phyloP scores from a whole-genome alignment of 92 coral and sea anemone species.

The Phenganax subtilis region DNA sequence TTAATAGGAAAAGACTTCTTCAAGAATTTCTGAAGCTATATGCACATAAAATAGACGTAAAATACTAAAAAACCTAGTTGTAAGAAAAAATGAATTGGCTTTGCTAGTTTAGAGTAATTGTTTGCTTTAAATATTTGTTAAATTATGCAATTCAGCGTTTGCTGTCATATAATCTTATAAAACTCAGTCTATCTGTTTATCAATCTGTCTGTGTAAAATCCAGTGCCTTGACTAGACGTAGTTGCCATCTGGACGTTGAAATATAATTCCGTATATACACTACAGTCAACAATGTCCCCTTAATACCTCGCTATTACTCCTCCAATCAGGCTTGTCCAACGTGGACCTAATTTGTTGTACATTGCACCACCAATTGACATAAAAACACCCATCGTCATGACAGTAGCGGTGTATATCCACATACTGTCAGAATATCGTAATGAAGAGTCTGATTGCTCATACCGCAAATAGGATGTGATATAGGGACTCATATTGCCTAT shows the following conservation, averaged over 20 bases:
- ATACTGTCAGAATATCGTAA: background rate
- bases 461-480: conserved; percentile 24
- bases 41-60: too few species aligned
- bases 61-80: too few species aligned
- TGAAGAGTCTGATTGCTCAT: background rate
- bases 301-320: conserved; percentile 18
- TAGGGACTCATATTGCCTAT: conserved; percentile 27
- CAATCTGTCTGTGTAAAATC: too few species aligned
- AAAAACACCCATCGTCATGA: background rate
- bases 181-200: background rate
- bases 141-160: background rate
- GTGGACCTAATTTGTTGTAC: background rate
- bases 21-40: too few species aligned
- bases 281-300: background rate
- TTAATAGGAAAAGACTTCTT: too few species aligned
- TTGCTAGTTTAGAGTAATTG: too few species aligned
- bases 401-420: conserved; percentile 19
- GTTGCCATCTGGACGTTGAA: too few species aligned
- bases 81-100: too few species aligned
- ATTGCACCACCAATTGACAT: conserved; percentile 14
- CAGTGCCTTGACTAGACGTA: too few species aligned
- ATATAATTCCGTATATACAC: too few species aligned
- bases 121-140: background rate
- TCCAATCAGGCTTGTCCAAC: conserved; percentile 23
- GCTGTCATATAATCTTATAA: background rate